Evolutionary conservation across 2,888 invertebrate species (phyloP).

Genomic region (Drosophila tanythrix): DNA sequence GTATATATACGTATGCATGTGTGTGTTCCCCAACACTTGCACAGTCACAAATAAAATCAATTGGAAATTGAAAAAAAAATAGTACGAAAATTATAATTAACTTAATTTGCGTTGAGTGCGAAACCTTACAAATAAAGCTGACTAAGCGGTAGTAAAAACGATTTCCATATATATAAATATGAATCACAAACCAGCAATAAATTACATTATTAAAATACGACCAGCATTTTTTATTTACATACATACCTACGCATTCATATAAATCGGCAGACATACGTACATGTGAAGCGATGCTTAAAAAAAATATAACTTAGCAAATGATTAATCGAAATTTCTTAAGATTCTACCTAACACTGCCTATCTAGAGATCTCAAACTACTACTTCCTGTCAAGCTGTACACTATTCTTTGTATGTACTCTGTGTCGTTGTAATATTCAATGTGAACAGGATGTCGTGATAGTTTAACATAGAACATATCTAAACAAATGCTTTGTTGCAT

Average conservation of each 20-base stretch:
- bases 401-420: conserved; percentile 32
- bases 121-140: conserved; percentile 7
- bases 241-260: conserved; percentile 4
- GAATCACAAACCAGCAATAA: conserved; percentile 18
- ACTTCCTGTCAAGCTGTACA: conserved; percentile 41
- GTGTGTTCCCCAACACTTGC: conserved; percentile 22
- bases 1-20: conserved; percentile 6
- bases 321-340: conserved; percentile 1
- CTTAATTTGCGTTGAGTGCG: conserved; percentile 1
- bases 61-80: conserved; percentile 31
- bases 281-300: conserved; percentile 14
- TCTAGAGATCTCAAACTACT: conserved; percentile 21
- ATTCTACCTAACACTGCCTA: conserved; percentile 17
- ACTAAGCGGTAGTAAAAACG: not conserved
- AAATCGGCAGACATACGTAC: not conserved
- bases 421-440: conserved; percentile 39
- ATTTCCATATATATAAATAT: conserved; percentile 1
- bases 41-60: conserved; percentile 49
- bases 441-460: conserved; percentile 28
- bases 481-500: conserved; percentile 47
- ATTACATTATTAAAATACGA: not conserved
- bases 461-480: conserved; percentile 24
- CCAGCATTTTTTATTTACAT: conserved; percentile 21
- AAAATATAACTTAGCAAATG: conserved; percentile 4
- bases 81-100: conserved; percentile 7